These are phyloP conservation scores for Sphenopsis melanotis DNA, from an alignment of 2,797 vertebrate genomes.

Conservation along the genomic window DNA sequence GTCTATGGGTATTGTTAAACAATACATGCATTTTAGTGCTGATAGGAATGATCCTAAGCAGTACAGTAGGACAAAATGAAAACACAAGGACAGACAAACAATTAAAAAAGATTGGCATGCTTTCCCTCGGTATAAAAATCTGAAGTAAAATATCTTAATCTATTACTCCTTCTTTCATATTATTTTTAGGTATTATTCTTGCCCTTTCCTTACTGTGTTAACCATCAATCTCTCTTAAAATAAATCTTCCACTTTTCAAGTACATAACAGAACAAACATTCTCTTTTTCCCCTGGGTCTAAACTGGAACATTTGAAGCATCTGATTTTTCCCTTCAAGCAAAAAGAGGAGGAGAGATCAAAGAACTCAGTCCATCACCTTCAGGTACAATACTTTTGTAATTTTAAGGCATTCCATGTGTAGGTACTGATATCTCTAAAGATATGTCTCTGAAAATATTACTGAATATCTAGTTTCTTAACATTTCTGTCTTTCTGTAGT, in stretches of 20 bases:
- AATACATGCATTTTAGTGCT: not conserved
- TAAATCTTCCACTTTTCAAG: not conserved
- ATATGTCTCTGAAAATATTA: not conserved
- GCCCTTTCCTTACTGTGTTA: not conserved
- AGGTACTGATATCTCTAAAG: not conserved
- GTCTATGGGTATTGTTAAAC: not conserved
- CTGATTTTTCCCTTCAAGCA: not conserved
- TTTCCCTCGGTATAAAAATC: not conserved
- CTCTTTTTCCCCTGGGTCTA: not conserved
- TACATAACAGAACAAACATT: not conserved
- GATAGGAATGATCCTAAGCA: not conserved
- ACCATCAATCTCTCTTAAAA: not conserved
- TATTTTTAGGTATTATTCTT: not conserved
- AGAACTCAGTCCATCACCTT: not conserved
- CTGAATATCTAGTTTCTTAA: not conserved
- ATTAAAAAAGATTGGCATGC: not conserved
- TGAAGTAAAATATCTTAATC: not conserved
- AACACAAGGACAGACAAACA: not conserved
- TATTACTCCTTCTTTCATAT: not conserved
- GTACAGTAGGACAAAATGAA: not conserved
- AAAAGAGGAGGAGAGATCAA: constrained; percentile 3
- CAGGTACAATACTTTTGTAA: not conserved
- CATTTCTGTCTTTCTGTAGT: not conserved
- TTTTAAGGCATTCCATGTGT: not conserved
- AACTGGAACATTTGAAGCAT: not conserved